Base-by-base conservation (phyloP, 2,797 vertebrate genomes). In the Glossophaga mutica region DNA sequence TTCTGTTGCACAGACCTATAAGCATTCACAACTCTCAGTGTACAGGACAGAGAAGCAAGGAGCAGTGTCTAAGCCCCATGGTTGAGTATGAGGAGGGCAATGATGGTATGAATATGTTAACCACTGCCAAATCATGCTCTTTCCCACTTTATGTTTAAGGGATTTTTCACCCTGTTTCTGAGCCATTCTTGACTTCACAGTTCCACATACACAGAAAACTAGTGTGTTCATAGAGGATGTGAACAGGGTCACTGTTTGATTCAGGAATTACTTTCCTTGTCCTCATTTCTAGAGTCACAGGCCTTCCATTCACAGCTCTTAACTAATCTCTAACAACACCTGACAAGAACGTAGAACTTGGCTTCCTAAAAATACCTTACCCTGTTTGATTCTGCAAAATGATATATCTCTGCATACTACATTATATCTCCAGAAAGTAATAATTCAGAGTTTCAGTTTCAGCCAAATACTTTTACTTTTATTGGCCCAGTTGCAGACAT, bases 391-490 rank as follows among this genome's bases (percentile, higher is more conserved):
- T 19, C 15, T 34, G 15, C n/a, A 90, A 90, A 89, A 94, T 26
- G 5, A 55, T 16, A 55, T 42, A 21, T 81, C 50, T 59, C 19
- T 71, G 18, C 4, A 37, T 74, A 87, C 65, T 42, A 46, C 21
- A n/a, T 83, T 18, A 67, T 46, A 32, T 85, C 9, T 90, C 3
- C 21, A 59, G 59, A 94, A 82, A 91, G 5, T 65, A 32, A 37
- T 79, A 90, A 90, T 74, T 83, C 87, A 21, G 18, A 87, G 94
- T 71, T 92, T 81, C 16, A 39, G 7, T 92, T 92, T 94, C n/a
- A 67, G 32, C 9, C 59, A 50, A 85, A 88, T 65, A 57, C 6
- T 22, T 50, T 78, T 93, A 95, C 22, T 62, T 85, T 71, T 65
- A 37, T 67, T 92, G 50, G 11, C 14, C 37, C 15, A 81, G 44